Percentiles rank a stretch among this genome's conserved stretches.
Conservation (phyloP, 1,140 invertebrate genomes). For the Anthonomus grandis region DNA sequence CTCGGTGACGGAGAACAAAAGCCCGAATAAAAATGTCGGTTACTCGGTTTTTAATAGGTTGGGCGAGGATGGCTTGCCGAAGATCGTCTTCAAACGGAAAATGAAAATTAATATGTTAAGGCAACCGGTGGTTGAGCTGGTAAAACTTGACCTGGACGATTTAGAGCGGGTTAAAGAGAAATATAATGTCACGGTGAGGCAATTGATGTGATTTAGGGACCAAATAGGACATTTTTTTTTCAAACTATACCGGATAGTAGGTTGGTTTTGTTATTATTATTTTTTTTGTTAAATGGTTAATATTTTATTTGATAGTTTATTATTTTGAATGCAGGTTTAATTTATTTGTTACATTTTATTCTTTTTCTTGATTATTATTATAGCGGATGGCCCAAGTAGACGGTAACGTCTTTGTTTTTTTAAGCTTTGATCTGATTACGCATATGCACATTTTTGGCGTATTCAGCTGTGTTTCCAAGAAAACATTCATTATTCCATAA, state of each 20-base stretch:
- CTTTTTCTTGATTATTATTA: not conserved
- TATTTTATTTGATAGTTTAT: not conserved
- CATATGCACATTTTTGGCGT: no score
- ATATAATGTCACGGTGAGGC: constrained; percentile 24
- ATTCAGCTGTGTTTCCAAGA: no score
- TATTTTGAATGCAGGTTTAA: not conserved
- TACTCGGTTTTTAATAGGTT: constrained; percentile 30
- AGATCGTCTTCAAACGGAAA: constrained; percentile 41
- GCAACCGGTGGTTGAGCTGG: constrained; percentile 35
- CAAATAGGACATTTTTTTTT: constrained; percentile 28
- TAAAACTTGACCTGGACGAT: constrained; percentile 32
- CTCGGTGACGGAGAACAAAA: constrained; percentile 16
- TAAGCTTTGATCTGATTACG: no score
- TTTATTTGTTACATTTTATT: not conserved
- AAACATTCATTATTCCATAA: no score
- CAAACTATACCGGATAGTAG: not conserved
- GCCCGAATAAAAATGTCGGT: constrained; percentile 26
- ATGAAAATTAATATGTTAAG: constrained; percentile 9
- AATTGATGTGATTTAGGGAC: constrained; percentile 34
- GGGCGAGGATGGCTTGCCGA: constrained; percentile 34
- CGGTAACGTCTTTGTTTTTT: no score
- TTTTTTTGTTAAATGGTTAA: not conserved
- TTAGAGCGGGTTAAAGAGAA: constrained; percentile 29
- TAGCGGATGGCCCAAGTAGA: not conserved
- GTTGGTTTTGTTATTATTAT: not conserved